Evolutionary conservation across 2,113 vertebrate genomes (phyloP), one percentile per base, ranked within the genome.

Genomic region (Herpailurus yagouaroundi): DNA sequence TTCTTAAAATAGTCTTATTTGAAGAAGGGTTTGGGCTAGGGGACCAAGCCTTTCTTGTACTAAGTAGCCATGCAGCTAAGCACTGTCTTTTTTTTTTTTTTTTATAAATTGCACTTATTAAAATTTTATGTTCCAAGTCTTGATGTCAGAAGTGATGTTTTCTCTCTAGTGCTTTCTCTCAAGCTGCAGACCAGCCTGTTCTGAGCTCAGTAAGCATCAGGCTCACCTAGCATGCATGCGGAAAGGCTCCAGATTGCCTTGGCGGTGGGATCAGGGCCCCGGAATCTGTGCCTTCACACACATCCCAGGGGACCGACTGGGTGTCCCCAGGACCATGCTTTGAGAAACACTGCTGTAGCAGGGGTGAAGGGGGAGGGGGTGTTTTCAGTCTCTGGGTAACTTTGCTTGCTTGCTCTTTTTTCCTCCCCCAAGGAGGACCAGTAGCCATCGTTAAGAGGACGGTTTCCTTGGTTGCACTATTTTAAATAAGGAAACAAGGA

Each of bases 401-500:
- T 71, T 93, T 52, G 38, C 69, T 91, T 73, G 21, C 29, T 71
- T 88, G 64, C 29, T 85, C 33, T 12, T 7, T 77, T 41, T 21
- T 36, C 33, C 16, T 12, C 13, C 9, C 19, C 19, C 31, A 45
- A 13, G 41, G 7, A 36, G 55, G 73, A 19, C 89, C 38, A n/a
- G 66, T 89, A 57, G 73, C 79, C 74, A 38, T 66, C 29, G 55
- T 94, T 57, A 84, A 89, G 52, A 76, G 80, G 69, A 92, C 55
- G 50, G 31, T 63, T 85, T 96, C 66, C 60, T 45, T 4, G 2
- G n/a, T n/a, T 83, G 33, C 48, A 29, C 79, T 95, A 38, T 93
- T 95, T 97, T 96, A 82, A 73, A 74, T 85, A 81, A 71, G 57
- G 69, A 94, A 63, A 89, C 68, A 27, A 60, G 84, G 81, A 95